These are phyloP conservation scores for Unio pictorum DNA, from an alignment of 2,888 invertebrate species.

Conservation along the genomic window DNA sequence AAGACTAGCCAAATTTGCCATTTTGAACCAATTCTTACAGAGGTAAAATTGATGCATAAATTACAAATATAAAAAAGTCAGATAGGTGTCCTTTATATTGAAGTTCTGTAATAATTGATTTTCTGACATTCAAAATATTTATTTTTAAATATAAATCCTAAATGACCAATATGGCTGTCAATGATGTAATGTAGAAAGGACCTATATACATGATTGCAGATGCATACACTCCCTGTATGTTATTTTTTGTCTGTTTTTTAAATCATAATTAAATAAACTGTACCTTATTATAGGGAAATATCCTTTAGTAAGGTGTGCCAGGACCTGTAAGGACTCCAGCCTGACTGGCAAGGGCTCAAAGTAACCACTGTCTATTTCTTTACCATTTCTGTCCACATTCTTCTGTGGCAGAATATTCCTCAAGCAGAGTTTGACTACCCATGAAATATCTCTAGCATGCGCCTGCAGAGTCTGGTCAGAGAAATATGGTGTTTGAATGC, in stretches of 20 bases:
- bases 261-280: constrained; percentile 5
- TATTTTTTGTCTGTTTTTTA: background rate
- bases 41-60: too few species aligned
- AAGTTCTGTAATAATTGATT: too few species aligned
- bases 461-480: constrained; percentile 51
- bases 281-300: constrained; percentile 72
- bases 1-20: too few species aligned
- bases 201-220: background rate
- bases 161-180: background rate
- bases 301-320: constrained; percentile 67
- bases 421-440: constrained; percentile 68
- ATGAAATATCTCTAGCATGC: constrained; percentile 56
- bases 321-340: constrained; percentile 83
- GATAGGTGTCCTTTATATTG: too few species aligned
- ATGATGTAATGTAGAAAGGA: background rate
- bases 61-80: too few species aligned
- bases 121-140: too few species aligned
- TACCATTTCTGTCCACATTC: constrained; percentile 9
- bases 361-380: constrained; percentile 19
- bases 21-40: too few species aligned
- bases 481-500: constrained; percentile 58
- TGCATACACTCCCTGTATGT: background rate
- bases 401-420: constrained; percentile 59
- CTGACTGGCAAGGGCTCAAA: constrained; percentile 78
- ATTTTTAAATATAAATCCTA: background rate